Percentiles rank a stretch among this genome's conserved stretches.
Evolutionary conservation across 2,888 invertebrate genomes (phyloP).

Genomic region (Harpalus rufipes): DNA sequence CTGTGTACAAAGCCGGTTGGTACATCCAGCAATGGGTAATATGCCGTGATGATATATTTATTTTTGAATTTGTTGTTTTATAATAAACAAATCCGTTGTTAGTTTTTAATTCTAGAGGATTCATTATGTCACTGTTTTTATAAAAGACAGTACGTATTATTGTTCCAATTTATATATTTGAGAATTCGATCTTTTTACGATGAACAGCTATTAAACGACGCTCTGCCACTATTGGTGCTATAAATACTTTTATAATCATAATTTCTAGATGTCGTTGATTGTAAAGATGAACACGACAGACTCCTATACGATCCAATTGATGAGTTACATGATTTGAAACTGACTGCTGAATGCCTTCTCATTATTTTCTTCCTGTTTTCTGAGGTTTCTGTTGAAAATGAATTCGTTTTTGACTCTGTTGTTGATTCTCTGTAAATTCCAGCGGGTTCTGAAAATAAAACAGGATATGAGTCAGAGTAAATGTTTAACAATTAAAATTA

Average conservation of each 20-base stretch:
- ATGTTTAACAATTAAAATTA: slow-evolving; percentile 1
- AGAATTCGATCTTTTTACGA: slow-evolving; percentile 54
- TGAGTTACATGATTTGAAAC: slow-evolving; percentile 46
- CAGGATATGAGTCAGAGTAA: slow-evolving; percentile 17
- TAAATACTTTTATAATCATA: slow-evolving; percentile 61
- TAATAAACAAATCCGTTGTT: too few species aligned
- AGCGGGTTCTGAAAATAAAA: slow-evolving; percentile 44
- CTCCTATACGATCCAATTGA: slow-evolving; percentile 50
- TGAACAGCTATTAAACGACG: slow-evolving; percentile 44
- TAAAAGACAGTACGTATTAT: background rate
- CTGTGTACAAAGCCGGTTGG: too few species aligned
- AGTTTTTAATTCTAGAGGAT: too few species aligned
- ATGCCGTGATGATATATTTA: too few species aligned
- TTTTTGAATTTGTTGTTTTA: too few species aligned
- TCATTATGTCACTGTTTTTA: background rate
- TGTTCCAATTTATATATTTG: background rate
- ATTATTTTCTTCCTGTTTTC: slow-evolving; percentile 18
- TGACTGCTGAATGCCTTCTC: slow-evolving; percentile 41
- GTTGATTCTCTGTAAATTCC: slow-evolving; percentile 29
- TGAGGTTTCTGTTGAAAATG: slow-evolving; percentile 4
- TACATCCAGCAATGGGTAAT: too few species aligned
- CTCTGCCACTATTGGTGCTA: slow-evolving; percentile 55
- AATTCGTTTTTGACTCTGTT: background rate
- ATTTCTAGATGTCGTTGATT: slow-evolving; percentile 49
- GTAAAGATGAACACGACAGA: slow-evolving; percentile 50